These are phyloP conservation scores for Sternarchorhynchus goeldii DNA, from an alignment of 2,797 vertebrate genomes.

Conservation along the genomic window DNA sequence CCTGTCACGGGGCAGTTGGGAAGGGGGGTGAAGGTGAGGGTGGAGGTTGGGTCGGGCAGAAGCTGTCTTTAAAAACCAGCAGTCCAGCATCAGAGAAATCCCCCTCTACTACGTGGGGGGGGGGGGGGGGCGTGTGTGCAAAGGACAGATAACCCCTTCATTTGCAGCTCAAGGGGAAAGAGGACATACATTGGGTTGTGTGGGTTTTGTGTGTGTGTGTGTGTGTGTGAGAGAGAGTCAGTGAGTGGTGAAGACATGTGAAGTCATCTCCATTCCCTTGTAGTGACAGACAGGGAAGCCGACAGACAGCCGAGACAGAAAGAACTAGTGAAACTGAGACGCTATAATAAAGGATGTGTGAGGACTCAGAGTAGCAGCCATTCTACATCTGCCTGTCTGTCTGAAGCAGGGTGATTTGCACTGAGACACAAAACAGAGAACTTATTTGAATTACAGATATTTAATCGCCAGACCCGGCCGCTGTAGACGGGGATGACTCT, in stretches of 20 bases:
- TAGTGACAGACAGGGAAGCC: too few species aligned
- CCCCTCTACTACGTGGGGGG: slow-evolving; percentile 1
- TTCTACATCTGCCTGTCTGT: slow-evolving; percentile 48
- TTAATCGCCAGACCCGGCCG: slow-evolving; percentile 74
- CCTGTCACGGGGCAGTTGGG: slow-evolving; percentile 33
- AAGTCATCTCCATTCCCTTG: too few species aligned
- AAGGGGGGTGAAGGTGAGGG: neutral
- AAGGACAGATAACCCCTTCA: slow-evolving; percentile 18
- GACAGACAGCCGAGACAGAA: neutral
- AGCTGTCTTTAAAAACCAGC: slow-evolving; percentile 22
- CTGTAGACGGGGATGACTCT: slow-evolving; percentile 71
- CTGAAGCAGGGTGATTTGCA: slow-evolving; percentile 44
- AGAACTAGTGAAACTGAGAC: slow-evolving; percentile 27
- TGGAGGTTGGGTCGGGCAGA: neutral
- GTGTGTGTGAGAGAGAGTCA: too few species aligned
- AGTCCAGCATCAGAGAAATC: slow-evolving; percentile 44
- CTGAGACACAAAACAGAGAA: slow-evolving; percentile 76
- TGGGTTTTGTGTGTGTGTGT: too few species aligned
- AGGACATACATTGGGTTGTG: neutral
- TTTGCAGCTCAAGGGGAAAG: neutral
- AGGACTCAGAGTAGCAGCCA: slow-evolving; percentile 25
- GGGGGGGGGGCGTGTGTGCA: neutral
- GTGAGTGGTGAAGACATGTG: too few species aligned
- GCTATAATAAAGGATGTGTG: slow-evolving; percentile 30
- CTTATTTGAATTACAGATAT: slow-evolving; percentile 81